Evolutionary conservation across 2,113 vertebrate genomes (phyloP).

Genomic region (Campylorhamphus procurvoides): DNA sequence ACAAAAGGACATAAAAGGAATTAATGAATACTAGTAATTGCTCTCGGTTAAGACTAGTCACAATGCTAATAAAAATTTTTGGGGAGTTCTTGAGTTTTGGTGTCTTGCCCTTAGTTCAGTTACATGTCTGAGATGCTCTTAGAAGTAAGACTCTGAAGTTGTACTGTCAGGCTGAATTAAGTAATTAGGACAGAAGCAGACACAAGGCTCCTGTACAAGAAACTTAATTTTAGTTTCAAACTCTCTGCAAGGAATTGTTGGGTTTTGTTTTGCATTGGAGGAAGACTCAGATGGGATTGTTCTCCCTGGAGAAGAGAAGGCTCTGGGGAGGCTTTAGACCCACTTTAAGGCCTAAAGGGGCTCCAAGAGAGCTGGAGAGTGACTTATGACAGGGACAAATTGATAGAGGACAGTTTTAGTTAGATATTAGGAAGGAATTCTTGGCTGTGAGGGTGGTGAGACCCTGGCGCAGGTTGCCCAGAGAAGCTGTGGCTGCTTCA

Average conservation of each 20-base stretch:
- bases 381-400: background rate
- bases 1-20: background rate
- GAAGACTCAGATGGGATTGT: background rate
- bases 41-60: background rate
- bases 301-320: background rate
- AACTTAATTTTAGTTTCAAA: background rate
- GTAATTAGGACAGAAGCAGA: background rate
- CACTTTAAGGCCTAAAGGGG: background rate
- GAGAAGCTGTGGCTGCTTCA: background rate
- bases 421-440: background rate
- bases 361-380: background rate
- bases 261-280: background rate
- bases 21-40: background rate
- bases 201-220: background rate
- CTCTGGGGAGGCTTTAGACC: background rate
- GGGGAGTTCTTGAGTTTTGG: background rate
- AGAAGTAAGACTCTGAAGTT: background rate
- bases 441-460: rapidly evolving
- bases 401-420: background rate
- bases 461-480: background rate
- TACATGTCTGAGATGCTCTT: background rate
- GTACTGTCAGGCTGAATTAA: background rate
- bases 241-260: background rate
- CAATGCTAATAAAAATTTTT: background rate
- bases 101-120: background rate